phyloP scores from a whole-genome alignment of 1,140 invertebrate genomes.

The Brachionus plicatilis region DNA sequence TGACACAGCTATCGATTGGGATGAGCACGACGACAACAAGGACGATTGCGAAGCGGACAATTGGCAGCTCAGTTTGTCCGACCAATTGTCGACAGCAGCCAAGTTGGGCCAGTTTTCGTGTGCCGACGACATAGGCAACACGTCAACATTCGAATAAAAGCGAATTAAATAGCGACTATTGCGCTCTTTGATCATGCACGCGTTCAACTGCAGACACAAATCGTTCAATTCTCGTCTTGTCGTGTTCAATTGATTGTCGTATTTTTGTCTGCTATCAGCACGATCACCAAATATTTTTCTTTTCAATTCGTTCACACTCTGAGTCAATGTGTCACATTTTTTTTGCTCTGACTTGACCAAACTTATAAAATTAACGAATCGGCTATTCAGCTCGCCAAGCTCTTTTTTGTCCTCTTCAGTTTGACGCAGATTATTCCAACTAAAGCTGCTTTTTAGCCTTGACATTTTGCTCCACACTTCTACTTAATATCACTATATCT shows the following conservation, averaged over 20 bases:
- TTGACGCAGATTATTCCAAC: background rate
- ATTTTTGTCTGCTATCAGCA: background rate
- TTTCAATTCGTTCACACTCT: background rate
- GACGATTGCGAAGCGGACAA: background rate
- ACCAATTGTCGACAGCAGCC: background rate
- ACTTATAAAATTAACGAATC: background rate
- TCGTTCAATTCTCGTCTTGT: background rate
- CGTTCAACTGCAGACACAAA: background rate
- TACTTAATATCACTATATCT: no score
- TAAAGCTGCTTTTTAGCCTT: background rate
- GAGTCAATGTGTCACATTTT: background rate
- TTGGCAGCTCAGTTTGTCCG: background rate
- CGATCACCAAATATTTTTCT: background rate
- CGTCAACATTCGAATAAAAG: background rate
- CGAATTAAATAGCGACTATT: background rate
- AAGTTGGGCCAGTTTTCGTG: background rate
- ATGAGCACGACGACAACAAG: background rate
- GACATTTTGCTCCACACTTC: background rate
- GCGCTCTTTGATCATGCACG: background rate
- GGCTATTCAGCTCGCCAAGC: background rate
- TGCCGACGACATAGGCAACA: background rate
- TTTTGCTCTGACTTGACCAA: background rate
- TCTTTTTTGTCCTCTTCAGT: background rate
- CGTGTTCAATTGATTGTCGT: background rate
- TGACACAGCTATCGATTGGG: background rate